phyloP scores from a whole-genome alignment of 2,113 vertebrate genomes.

The Cairina moschata region DNA sequence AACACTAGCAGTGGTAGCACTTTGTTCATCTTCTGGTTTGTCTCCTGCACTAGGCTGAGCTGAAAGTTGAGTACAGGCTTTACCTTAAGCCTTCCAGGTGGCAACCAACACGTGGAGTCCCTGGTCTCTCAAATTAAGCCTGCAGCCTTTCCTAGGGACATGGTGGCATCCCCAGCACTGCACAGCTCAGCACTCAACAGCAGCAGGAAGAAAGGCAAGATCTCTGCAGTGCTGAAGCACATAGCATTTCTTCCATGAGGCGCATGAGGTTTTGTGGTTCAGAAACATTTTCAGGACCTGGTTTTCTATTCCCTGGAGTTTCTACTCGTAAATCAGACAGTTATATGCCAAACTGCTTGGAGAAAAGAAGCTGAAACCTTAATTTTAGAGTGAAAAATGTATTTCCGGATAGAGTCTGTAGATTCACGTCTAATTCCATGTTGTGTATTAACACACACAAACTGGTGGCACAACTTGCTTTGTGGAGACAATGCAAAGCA shows the following conservation, averaged over 20 bases:
- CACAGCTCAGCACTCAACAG: neutral
- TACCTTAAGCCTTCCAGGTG: neutral
- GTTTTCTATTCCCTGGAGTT: neutral
- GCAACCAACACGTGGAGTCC: neutral
- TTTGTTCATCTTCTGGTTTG: neutral
- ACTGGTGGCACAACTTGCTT: neutral
- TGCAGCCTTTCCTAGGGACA: neutral
- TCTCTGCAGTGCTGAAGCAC: neutral
- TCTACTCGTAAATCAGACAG: neutral
- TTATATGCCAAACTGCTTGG: neutral
- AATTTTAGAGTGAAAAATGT: neutral
- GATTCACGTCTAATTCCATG: neutral
- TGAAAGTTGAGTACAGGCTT: neutral
- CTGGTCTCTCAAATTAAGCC: neutral
- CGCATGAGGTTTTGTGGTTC: conserved; percentile 29
- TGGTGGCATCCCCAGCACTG: accelerated
- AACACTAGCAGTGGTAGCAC: neutral
- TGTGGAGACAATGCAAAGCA: neutral
- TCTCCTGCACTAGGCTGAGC: neutral
- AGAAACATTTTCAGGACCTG: neutral
- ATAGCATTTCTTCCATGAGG: conserved; percentile 37
- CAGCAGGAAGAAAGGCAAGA: neutral
- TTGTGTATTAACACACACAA: neutral
- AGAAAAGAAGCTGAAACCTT: neutral
- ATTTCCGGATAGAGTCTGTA: neutral